Conservation (phyloP, 2,888 invertebrate genomes). For the Meiosimyza decipiens region DNA sequence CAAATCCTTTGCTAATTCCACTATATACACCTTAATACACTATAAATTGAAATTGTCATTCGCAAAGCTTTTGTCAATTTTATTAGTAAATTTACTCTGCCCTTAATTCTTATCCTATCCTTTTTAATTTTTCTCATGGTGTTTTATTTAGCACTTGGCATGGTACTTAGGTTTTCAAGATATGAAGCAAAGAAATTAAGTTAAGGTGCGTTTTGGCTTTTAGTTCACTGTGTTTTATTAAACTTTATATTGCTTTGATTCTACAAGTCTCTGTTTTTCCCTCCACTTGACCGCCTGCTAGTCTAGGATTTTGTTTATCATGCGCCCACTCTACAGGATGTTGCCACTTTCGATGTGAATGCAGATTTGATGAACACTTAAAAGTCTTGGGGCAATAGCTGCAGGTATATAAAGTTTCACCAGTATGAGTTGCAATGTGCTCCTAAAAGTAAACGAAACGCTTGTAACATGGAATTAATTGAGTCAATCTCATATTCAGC, state of each 20-base stretch:
- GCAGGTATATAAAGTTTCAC: constrained; percentile 29
- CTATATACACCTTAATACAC: too few relatives aligned
- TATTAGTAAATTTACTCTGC: too few relatives aligned
- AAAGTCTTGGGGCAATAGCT: constrained; percentile 32
- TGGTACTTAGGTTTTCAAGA: too few relatives aligned
- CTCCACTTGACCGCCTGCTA: background rate
- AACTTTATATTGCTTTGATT: background rate
- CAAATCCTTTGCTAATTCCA: too few relatives aligned
- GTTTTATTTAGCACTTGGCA: background rate
- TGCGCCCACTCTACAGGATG: constrained; percentile 34
- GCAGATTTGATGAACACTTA: constrained; percentile 33
- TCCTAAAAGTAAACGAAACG: constrained; percentile 18
- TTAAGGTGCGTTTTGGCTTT: too few relatives aligned
- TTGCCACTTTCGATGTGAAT: constrained; percentile 36
- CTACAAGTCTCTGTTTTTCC: background rate
- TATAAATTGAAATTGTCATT: too few relatives aligned
- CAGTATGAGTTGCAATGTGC: constrained; percentile 36
- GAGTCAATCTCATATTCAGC: background rate
- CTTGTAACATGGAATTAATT: too few relatives aligned
- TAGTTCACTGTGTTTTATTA: background rate
- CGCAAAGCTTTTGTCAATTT: too few relatives aligned
- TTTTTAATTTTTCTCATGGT: background rate
- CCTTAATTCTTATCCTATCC: background rate
- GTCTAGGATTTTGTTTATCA: constrained; percentile 32
- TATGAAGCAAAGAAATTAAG: too few relatives aligned